phyloP scores from a whole-genome alignment of 1,140 invertebrate species.

The Drosophila lacteicornis region DNA sequence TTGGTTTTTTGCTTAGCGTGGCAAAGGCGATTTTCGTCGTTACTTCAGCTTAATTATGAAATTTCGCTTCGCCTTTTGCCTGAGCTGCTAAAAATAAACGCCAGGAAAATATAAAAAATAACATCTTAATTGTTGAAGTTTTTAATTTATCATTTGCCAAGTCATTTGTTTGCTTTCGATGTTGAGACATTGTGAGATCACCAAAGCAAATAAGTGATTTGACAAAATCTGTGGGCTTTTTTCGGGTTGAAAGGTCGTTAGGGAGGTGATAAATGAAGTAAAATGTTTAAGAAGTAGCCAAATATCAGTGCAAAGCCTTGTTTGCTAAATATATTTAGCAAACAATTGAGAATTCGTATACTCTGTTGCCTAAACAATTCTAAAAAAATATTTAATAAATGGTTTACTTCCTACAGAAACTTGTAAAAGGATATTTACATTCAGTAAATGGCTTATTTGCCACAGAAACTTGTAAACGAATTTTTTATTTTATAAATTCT shows the following conservation, averaged over 20 bases:
- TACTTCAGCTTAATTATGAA: conserved; percentile 41
- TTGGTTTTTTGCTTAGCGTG: conserved; percentile 15
- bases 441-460: no score
- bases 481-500: no score
- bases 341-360: no score
- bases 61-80: conserved; percentile 21
- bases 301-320: not conserved
- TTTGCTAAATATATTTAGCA: no score
- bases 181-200: conserved; percentile 24
- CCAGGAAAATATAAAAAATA: conserved; percentile 27
- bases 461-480: no score
- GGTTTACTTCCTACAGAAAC: not conserved
- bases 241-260: not conserved
- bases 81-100: conserved; percentile 42
- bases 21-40: conserved; percentile 27
- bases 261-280: not conserved
- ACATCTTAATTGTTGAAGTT: conserved; percentile 38
- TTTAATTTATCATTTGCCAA: conserved; percentile 29
- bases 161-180: conserved; percentile 44
- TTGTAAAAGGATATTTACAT: no score
- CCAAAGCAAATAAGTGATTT: conserved; percentile 28
- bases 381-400: no score
- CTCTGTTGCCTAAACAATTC: no score
- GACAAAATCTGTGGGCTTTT: conserved; percentile 8
- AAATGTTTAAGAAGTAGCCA: not conserved